Evolutionary conservation across 1,140 invertebrate species (phyloP).

Genomic region (Ylistrum balloti): DNA sequence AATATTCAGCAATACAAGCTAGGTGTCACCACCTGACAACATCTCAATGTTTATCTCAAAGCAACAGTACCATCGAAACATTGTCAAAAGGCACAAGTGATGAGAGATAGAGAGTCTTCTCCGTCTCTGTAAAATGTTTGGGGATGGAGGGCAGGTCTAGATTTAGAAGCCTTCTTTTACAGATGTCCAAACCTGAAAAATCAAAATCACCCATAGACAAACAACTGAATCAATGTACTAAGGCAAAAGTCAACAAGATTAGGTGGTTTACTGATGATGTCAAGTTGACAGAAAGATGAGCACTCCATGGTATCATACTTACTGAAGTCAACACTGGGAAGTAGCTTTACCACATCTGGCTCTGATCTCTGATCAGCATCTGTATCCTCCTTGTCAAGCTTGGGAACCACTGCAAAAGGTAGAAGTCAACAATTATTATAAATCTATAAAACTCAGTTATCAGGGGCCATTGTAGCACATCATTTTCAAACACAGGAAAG

Average conservation of each 20-base stretch:
- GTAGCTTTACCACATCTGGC: constrained; percentile 68
- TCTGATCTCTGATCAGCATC: constrained; percentile 45
- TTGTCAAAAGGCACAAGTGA: constrained; percentile 88
- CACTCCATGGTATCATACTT: constrained; percentile 56
- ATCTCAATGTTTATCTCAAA: too few species aligned
- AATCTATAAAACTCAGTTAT: too few species aligned
- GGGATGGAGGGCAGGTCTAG: constrained; percentile 86
- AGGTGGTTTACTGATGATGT: too few species aligned
- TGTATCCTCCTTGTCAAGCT: neutral
- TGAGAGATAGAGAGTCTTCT: constrained; percentile 86
- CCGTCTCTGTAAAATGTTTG: constrained; percentile 84
- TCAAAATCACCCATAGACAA: neutral
- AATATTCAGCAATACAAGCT: too few species aligned
- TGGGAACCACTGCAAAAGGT: neutral
- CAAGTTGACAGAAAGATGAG: too few species aligned
- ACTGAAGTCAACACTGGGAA: constrained; percentile 78
- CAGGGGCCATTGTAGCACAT: too few species aligned
- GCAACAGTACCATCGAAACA: constrained; percentile 80
- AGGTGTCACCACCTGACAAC: too few species aligned
- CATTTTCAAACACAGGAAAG: too few species aligned
- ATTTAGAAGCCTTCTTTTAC: constrained; percentile 85
- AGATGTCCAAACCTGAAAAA: constrained; percentile 86
- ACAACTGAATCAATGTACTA: too few species aligned
- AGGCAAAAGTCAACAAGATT: too few species aligned
- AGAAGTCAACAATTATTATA: too few species aligned